Conservation (phyloP, 2,797 vertebrate species). For the Heteromormyrus szaboi region DNA sequence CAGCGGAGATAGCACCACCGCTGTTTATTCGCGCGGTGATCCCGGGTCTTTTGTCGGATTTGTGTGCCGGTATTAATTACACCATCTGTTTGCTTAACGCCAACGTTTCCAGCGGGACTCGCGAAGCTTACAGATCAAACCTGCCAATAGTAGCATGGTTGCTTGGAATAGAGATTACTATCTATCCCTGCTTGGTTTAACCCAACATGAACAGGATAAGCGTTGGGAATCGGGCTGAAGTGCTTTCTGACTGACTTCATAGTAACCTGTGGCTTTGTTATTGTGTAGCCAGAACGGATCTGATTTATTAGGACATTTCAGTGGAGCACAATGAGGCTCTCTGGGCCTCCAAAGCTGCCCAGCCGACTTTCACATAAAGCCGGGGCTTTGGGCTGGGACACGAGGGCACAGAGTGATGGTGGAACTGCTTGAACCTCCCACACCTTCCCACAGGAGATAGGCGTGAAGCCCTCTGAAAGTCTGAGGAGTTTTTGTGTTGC, state of each 20-base stretch:
- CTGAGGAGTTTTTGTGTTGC: background rate
- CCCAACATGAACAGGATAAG: background rate
- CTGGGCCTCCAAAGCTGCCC: background rate
- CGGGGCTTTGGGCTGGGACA: background rate
- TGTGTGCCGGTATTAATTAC: slow-evolving; percentile 28
- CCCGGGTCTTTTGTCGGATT: slow-evolving; percentile 49
- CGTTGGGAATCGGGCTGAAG: background rate
- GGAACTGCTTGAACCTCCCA: background rate
- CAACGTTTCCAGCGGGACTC: background rate
- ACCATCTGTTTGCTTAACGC: slow-evolving; percentile 11
- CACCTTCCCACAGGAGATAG: background rate
- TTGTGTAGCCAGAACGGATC: background rate
- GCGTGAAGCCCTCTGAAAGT: background rate
- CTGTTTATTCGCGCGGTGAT: background rate
- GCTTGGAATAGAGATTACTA: background rate
- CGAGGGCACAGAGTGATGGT: background rate
- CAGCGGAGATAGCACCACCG: slow-evolving; percentile 48
- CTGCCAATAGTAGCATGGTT: background rate
- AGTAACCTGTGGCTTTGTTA: background rate
- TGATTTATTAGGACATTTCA: background rate
- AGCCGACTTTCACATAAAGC: background rate
- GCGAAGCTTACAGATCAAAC: background rate
- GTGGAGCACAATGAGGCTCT: background rate
- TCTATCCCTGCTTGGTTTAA: background rate
- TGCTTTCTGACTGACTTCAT: background rate